A percentile compares a stretch with the other conserved stretches of the same genome.
phyloP scores from a whole-genome alignment of 2,888 invertebrate species.

The Drosophila diplacantha region DNA sequence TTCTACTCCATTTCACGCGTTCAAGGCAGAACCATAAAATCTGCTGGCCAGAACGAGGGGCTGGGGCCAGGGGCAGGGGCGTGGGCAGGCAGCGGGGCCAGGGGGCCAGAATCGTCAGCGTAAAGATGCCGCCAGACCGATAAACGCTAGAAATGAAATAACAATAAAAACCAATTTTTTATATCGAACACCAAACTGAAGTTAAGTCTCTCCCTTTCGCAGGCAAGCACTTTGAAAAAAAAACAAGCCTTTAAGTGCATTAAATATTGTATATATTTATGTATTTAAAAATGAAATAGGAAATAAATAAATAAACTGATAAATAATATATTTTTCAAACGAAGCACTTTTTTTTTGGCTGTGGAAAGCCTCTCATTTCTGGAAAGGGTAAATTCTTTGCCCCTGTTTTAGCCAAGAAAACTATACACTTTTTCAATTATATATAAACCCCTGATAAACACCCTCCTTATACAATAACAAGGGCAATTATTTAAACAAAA shows the following conservation, averaged over 20 bases:
- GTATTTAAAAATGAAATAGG: background rate
- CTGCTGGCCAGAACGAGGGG: slow-evolving; percentile 8
- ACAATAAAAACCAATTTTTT: slow-evolving; percentile 64
- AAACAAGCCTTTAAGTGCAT: no score
- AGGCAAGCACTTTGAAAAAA: background rate
- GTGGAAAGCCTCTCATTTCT: no score
- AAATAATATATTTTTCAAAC: background rate
- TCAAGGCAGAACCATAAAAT: slow-evolving; percentile 58
- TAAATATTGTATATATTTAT: background rate
- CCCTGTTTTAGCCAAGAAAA: background rate
- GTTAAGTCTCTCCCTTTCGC: slow-evolving; percentile 11
- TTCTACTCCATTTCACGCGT: slow-evolving; percentile 73
- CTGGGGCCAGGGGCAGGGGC: background rate
- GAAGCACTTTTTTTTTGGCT: background rate
- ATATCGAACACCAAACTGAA: slow-evolving; percentile 43
- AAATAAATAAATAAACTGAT: no score
- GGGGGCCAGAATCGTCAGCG: slow-evolving; percentile 46
- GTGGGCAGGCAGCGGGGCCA: background rate
- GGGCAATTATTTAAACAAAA: no score
- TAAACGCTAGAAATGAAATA: slow-evolving; percentile 68
- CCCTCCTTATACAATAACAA: no score
- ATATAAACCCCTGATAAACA: no score
- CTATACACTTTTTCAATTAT: no score
- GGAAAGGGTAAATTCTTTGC: background rate
- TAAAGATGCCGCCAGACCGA: slow-evolving; percentile 67